Base-by-base conservation (phyloP, 2,797 vertebrate genomes). In the Platyrinchus mystaceus region DNA sequence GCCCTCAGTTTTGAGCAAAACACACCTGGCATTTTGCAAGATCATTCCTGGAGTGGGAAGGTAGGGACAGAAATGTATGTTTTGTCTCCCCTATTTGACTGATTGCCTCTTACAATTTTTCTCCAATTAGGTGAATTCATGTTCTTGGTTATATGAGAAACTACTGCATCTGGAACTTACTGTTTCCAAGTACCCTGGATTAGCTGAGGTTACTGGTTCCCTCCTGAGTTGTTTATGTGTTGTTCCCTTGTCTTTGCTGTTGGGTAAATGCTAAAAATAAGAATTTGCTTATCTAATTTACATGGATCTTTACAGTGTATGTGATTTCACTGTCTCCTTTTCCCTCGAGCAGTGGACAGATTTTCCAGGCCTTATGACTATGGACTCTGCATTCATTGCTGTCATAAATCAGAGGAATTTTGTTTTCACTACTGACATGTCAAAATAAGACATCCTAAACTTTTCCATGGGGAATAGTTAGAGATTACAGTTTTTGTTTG, bases 241-340 rank as follows among this genome's bases (percentile, higher is more conserved):
- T 93, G 62, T 76, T 87, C 82, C 39, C 77, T 93, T 85, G 87
- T 66, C 92, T 93, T 95, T 95, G 94, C 95, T 93, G 68, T 90
- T 0, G 84, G 94, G 94, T 83, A 91, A 95, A 93, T 89, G 88
- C 95, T 96, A 96, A 96, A 96, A 96, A 97, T 93, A 95, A 96
- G 92, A 50, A 93, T 96, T 94, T 95, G 93, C 87, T 95, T 96
- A 94, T 97, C 96, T 96, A 77, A 96, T 97, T 95, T 93, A 94
- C 95, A 96, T 95, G 93, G 96, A 94, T 95, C 95, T 94, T 94
- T 82, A 76, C 81, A 85, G 53, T 70, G 80, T 69, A 43, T 95
- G 78, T 80, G 83, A 89, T 95, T 96, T 94, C 79, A 32, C 90
- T 92, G 88, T 41, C 84, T 96, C 77, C 58, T 53, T 93, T 96